Conservation (phyloP, 2,888 invertebrate genomes). For the Acleris laterana region DNA sequence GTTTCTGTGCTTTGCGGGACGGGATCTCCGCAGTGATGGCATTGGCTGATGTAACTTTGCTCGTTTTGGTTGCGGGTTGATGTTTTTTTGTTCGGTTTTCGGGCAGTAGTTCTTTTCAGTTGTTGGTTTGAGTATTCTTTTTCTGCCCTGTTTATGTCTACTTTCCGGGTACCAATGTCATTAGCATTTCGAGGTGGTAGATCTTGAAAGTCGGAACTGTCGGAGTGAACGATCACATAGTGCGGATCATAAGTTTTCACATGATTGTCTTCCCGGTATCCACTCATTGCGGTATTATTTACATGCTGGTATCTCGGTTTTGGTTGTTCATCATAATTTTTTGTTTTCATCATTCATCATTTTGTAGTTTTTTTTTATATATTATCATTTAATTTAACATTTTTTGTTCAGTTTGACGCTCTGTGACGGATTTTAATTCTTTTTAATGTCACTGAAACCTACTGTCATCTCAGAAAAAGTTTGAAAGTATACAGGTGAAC, state of each 20-base stretch:
- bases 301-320: not conserved
- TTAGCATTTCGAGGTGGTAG: not conserved
- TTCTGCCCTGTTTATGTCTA: not conserved
- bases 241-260: not conserved
- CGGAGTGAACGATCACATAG: not conserved
- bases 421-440: not conserved
- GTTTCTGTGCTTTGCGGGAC: not conserved
- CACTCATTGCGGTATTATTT: not conserved
- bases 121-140: not conserved
- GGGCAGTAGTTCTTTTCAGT: not conserved
- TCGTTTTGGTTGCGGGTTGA: not conserved
- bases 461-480: too few relatives aligned
- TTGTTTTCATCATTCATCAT: too few relatives aligned
- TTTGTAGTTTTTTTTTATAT: too few relatives aligned
- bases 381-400: too few relatives aligned
- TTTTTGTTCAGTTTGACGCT: too few relatives aligned
- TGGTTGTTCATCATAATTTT: not conserved
- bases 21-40: not conserved
- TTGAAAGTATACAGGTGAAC: too few relatives aligned
- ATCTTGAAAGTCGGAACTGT: slow-evolving; percentile 10
- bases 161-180: not conserved
- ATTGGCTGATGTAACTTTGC: not conserved
- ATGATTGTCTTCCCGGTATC: not conserved
- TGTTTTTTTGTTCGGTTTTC: not conserved
- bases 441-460: too few relatives aligned